These are phyloP conservation scores for Drosophila cognata DNA, from an alignment of 2,888 invertebrate species.

Conservation along the genomic window DNA sequence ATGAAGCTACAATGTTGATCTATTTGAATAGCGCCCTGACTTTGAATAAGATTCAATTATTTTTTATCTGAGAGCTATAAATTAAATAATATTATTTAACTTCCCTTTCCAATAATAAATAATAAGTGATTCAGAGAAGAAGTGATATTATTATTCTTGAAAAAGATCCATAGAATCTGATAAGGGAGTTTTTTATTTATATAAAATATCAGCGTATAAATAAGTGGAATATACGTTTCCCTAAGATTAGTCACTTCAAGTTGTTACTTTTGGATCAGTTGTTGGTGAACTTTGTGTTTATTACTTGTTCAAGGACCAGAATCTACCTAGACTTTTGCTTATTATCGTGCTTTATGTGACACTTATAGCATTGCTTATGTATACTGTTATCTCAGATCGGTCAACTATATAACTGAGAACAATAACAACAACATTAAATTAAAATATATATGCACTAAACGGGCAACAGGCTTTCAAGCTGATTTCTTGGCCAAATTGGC, in stretches of 20 bases:
- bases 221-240: neutral
- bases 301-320: neutral
- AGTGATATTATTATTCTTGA: neutral
- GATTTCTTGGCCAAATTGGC: constrained; percentile 75
- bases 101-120: neutral
- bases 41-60: neutral
- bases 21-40: neutral
- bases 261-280: neutral
- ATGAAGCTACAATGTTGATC: neutral
- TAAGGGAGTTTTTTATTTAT: neutral
- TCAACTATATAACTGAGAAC: constrained; percentile 32
- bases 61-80: neutral
- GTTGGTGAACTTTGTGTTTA: neutral
- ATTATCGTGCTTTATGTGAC: neutral
- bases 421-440: constrained; percentile 43
- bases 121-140: neutral
- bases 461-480: constrained; percentile 61
- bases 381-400: constrained; percentile 14
- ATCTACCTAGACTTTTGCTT: neutral
- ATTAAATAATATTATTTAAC: neutral
- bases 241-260: neutral
- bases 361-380: constrained; percentile 7
- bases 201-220: neutral
- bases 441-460: constrained; percentile 38
- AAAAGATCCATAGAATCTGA: neutral